Percentiles rank a stretch among this genome's conserved stretches.
Conservation (phyloP, 1,140 invertebrate species). For the Drosophila suzukii region DNA sequence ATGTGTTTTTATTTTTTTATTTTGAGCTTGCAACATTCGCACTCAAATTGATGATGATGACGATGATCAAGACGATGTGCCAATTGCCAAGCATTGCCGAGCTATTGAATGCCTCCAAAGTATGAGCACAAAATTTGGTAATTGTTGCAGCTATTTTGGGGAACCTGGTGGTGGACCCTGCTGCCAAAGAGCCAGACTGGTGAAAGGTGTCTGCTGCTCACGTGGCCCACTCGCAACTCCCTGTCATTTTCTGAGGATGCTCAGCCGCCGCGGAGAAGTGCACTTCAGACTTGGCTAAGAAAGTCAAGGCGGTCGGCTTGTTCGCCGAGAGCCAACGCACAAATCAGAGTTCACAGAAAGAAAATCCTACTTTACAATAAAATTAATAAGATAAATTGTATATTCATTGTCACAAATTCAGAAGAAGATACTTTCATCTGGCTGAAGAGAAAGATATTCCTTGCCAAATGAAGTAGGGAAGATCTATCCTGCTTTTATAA, state of each 20-base stretch:
- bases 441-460: no score
- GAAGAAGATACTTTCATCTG: no score
- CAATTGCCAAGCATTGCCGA: slow-evolving; percentile 54
- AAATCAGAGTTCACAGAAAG: slow-evolving; percentile 21
- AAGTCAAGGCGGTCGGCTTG: slow-evolving; percentile 69
- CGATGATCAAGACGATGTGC: slow-evolving; percentile 61
- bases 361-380: not conserved
- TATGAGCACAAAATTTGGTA: slow-evolving; percentile 52
- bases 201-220: slow-evolving; percentile 54
- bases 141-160: slow-evolving; percentile 59
- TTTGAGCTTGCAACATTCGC: slow-evolving; percentile 64
- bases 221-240: slow-evolving; percentile 25
- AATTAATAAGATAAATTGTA: no score
- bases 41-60: slow-evolving; percentile 66
- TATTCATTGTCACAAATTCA: no score
- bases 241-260: slow-evolving; percentile 39
- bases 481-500: no score
- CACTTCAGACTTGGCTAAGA: slow-evolving; percentile 50
- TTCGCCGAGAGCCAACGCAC: slow-evolving; percentile 28
- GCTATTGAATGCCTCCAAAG: slow-evolving; percentile 49
- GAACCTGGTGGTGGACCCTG: slow-evolving; percentile 10
- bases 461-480: no score
- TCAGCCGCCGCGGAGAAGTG: slow-evolving; percentile 27
- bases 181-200: not conserved
- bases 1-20: slow-evolving; percentile 37